A percentile compares a stretch with the other conserved stretches of the same genome.
Conservation (phyloP, 92 coral and sea anemone genomes). For the Epizoanthus fatuus region DNA sequence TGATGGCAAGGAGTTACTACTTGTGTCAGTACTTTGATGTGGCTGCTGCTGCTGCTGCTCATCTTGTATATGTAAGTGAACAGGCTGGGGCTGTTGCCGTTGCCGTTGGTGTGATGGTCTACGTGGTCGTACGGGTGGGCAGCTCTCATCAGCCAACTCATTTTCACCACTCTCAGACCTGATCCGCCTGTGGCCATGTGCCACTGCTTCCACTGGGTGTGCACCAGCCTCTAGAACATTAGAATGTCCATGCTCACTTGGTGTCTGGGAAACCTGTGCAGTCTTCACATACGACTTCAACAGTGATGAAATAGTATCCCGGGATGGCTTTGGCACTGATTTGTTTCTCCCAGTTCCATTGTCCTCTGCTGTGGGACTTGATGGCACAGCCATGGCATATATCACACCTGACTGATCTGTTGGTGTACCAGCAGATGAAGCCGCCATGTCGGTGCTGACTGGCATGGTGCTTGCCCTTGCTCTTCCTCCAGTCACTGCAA, state of each 20-base stretch:
- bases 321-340: background rate
- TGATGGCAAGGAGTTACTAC: conserved; percentile 71
- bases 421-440: background rate
- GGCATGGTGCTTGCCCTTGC: conserved; percentile 24
- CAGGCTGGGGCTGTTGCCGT: conserved; percentile 74
- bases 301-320: conserved; percentile 34
- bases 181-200: conserved; percentile 27
- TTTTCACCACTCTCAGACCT: conserved; percentile 13
- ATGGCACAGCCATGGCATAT: conserved; percentile 36
- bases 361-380: conserved; percentile 17
- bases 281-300: conserved; percentile 34
- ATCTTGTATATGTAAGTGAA: conserved; percentile 85
- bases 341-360: background rate
- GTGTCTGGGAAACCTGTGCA: conserved; percentile 26
- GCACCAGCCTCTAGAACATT: conserved; percentile 29
- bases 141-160: conserved; percentile 6
- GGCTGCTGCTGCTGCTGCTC: conserved; percentile 61
- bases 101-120: conserved; percentile 40
- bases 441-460: background rate
- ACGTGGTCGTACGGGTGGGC: conserved; percentile 9
- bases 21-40: conserved; percentile 38
- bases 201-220: conserved; percentile 2
- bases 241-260: background rate
- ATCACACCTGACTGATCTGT: conserved; percentile 27
- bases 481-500: background rate